phyloP scores from a whole-genome alignment of 2,888 invertebrate genomes.

The Amphipoea oculea region DNA sequence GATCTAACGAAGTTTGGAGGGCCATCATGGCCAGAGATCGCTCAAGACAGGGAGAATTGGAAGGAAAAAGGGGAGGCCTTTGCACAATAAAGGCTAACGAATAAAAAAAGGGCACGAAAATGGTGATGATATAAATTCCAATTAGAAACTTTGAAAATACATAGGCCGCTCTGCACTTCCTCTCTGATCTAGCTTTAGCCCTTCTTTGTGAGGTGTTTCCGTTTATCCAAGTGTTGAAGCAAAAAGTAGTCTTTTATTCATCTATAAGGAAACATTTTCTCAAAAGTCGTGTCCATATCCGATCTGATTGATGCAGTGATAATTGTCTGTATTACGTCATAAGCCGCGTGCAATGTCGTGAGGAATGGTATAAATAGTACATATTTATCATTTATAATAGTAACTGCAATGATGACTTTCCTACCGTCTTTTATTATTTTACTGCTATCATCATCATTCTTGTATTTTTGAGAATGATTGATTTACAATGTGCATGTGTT shows the following conservation, averaged over 20 bases:
- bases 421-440: background rate
- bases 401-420: conserved; percentile 11
- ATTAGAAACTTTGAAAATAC: background rate
- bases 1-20: no score
- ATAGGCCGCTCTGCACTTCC: background rate
- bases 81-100: no score
- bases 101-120: no score
- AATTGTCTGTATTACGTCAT: conserved; percentile 47
- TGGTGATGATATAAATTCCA: no score
- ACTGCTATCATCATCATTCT: background rate
- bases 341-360: conserved; percentile 25
- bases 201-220: background rate
- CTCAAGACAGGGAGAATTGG: no score
- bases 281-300: conserved; percentile 12
- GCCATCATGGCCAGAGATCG: no score
- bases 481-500: background rate
- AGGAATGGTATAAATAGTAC: conserved; percentile 23
- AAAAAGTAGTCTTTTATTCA: background rate
- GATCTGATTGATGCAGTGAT: conserved; percentile 49
- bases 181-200: background rate
- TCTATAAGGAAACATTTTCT: conserved; percentile 34
- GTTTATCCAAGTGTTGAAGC: background rate
- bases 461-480: background rate
- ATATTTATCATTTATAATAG: conserved; percentile 30
- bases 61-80: no score